Conservation (phyloP, 2,797 vertebrate genomes). For the Cynodonichthys magdalenae region DNA sequence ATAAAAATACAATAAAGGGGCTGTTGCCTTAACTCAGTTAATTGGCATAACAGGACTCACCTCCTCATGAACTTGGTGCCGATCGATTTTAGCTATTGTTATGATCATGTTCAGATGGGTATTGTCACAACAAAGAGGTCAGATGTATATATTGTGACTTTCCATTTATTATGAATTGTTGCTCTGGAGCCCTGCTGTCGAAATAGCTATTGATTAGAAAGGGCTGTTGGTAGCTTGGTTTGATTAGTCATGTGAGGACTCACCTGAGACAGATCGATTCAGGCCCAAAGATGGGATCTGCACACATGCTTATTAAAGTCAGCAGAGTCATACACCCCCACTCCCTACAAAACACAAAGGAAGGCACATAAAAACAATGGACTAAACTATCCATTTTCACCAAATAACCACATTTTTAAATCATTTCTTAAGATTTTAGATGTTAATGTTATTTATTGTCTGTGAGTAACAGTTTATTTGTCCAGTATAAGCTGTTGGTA, state of each 20-base stretch:
- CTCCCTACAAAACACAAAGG: conserved; percentile 1
- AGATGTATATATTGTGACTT: conserved; percentile 66
- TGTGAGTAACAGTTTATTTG: too few species aligned
- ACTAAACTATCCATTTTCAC: conserved; percentile 12
- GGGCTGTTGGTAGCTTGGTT: conserved; percentile 59
- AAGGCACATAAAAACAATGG: neutral
- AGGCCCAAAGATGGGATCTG: conserved; percentile 57
- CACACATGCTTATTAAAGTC: conserved; percentile 45
- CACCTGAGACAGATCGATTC: conserved; percentile 69
- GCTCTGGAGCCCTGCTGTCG: conserved; percentile 57
- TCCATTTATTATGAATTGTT: conserved; percentile 75
- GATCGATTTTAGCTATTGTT: conserved; percentile 71
- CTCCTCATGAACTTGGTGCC: conserved; percentile 69
- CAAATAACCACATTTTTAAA: neutral
- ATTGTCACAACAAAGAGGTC: conserved; percentile 75
- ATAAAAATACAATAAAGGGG: conserved; percentile 55
- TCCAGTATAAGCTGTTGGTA: too few species aligned
- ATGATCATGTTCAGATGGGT: conserved; percentile 68
- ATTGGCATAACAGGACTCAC: conserved; percentile 70
- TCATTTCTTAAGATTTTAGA: neutral
- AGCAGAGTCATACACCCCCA: conserved; percentile 23
- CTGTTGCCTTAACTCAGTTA: conserved; percentile 59
- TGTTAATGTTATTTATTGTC: neutral
- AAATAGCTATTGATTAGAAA: conserved; percentile 79
- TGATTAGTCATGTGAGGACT: conserved; percentile 76